Evolutionary conservation across 2,888 invertebrate species (phyloP).

Genomic region (Ectemnius continuus): DNA sequence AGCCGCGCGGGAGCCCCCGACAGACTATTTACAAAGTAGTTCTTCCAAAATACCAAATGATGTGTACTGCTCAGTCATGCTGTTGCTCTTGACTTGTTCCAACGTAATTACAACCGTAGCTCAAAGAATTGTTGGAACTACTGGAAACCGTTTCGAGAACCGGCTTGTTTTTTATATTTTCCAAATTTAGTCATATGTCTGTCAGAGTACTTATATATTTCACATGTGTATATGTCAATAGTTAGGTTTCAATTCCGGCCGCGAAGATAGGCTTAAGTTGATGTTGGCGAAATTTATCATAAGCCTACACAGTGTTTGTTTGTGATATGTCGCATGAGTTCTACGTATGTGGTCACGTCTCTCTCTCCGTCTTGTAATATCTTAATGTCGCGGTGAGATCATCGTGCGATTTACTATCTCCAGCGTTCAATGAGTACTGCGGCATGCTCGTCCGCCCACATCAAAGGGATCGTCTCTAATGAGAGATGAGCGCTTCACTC

Average conservation of each 20-base stretch:
- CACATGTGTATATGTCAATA: too few species aligned
- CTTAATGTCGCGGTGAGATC: conserved; percentile 46
- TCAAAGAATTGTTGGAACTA: conserved; percentile 28
- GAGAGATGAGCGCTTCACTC: conserved; percentile 7
- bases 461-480: conserved; percentile 25
- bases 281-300: conserved; percentile 46
- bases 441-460: conserved; percentile 44
- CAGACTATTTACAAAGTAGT: conserved; percentile 14
- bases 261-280: conserved; percentile 4
- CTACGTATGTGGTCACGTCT: conserved; percentile 12
- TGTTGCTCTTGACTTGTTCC: conserved; percentile 19
- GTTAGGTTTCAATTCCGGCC: too few species aligned
- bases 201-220: too few species aligned
- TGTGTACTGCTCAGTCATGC: conserved; percentile 1
- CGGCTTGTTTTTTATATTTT: too few species aligned
- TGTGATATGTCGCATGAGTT: conserved; percentile 32
- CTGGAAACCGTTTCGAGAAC: too few species aligned
- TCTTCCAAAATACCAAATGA: conserved; percentile 21
- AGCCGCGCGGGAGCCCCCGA: conserved; percentile 13
- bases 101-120: conserved; percentile 22
- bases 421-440: conserved; percentile 33
- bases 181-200: too few species aligned
- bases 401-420: conserved; percentile 44
- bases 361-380: conserved; percentile 24
- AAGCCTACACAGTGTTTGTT: conserved; percentile 40